phyloP scores from a whole-genome alignment of 2,888 invertebrate species.

The Agrotis clavis region DNA sequence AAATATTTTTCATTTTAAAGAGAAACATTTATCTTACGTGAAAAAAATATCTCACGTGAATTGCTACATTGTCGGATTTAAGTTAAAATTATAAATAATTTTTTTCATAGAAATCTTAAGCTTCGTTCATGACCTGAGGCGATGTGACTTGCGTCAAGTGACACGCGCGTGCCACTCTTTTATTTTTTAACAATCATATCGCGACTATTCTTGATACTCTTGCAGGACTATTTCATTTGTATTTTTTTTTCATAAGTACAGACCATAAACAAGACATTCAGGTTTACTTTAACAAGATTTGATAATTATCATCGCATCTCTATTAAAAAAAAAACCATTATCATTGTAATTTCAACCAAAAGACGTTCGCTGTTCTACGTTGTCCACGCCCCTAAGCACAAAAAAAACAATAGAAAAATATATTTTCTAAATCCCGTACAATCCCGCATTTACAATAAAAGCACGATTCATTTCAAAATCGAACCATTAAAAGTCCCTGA shows the following conservation, averaged over 20 bases:
- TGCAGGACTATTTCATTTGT: no score
- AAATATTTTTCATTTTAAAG: background rate
- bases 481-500: slow-evolving; percentile 13
- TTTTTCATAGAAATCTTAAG: background rate
- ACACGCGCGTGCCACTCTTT: background rate
- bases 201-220: no score
- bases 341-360: no score
- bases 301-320: no score
- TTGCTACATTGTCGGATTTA: background rate
- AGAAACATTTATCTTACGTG: no score
- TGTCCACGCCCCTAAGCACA: no score
- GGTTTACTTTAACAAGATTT: no score
- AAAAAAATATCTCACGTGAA: background rate
- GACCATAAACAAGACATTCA: no score
- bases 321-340: no score
- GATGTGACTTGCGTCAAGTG: background rate
- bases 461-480: slow-evolving; percentile 11
- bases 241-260: no score
- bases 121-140: background rate
- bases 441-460: background rate
- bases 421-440: background rate
- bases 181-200: no score
- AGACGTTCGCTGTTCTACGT: no score
- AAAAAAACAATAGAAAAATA: background rate
- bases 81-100: background rate